Conservation (phyloP, 2,113 vertebrate genomes). For the Macrotis lagotis region DNA sequence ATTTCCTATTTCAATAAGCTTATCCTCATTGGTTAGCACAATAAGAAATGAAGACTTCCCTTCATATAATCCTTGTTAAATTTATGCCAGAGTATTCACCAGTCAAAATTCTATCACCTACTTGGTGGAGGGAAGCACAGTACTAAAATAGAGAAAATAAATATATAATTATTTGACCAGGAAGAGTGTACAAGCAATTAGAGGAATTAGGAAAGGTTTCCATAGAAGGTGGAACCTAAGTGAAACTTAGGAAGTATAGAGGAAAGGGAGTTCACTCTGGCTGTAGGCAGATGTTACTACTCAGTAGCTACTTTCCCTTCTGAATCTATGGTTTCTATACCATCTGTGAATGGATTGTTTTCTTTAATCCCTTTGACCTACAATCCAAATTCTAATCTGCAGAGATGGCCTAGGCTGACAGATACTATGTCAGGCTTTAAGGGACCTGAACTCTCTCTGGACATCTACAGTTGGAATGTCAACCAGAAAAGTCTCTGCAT, state of each 20-base stretch:
- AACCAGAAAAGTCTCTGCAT: background rate
- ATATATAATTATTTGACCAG: background rate
- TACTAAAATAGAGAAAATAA: background rate
- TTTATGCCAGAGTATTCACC: background rate
- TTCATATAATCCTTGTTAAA: background rate
- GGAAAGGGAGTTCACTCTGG: background rate
- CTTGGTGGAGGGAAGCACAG: background rate
- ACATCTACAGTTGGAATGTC: background rate
- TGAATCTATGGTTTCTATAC: background rate
- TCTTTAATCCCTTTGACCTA: background rate
- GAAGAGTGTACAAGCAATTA: background rate
- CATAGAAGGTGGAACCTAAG: background rate
- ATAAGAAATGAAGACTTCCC: background rate
- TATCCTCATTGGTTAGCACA: background rate
- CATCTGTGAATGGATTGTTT: background rate
- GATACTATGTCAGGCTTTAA: background rate
- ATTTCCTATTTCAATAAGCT: background rate
- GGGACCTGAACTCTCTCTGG: background rate
- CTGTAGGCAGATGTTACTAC: background rate
- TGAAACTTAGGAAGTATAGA: background rate
- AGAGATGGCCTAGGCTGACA: background rate
- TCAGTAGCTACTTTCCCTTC: background rate
- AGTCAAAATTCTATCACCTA: background rate
- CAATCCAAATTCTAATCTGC: background rate
- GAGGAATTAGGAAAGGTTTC: background rate